A percentile compares a stretch with the other conserved stretches of the same genome.
phyloP scores from a whole-genome alignment of 2,113 vertebrate genomes.

The Spea multiplicata region DNA sequence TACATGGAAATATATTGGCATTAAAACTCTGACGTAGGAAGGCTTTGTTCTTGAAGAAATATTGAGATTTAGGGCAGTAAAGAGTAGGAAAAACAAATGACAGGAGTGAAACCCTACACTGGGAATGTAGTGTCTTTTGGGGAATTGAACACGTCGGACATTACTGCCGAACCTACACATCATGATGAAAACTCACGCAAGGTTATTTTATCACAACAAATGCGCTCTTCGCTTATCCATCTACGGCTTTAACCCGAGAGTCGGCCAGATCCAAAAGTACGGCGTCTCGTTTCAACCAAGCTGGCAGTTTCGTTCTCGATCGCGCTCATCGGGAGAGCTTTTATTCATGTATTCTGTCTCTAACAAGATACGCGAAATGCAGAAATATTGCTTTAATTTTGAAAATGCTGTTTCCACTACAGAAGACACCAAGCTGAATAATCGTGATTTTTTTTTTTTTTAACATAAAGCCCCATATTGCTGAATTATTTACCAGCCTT shows the following conservation, averaged over 20 bases:
- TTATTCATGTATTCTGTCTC: background rate
- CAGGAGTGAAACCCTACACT: too few species aligned
- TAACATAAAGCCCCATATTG: conserved; percentile 1
- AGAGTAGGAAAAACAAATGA: too few species aligned
- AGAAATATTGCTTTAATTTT: background rate
- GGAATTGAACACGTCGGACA: background rate
- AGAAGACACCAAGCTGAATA: background rate
- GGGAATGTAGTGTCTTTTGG: background rate
- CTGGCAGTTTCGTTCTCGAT: too few species aligned
- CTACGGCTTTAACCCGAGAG: too few species aligned
- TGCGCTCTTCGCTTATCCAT: too few species aligned
- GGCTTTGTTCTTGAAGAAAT: too few species aligned
- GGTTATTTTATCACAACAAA: too few species aligned
- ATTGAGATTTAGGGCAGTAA: too few species aligned
- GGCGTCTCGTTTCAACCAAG: background rate
- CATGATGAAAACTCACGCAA: too few species aligned
- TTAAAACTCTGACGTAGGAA: too few species aligned
- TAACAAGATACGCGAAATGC: background rate
- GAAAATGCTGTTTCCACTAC: background rate
- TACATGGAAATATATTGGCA: too few species aligned
- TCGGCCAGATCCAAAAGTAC: background rate
- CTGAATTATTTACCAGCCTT: conserved; percentile 19
- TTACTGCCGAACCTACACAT: too few species aligned
- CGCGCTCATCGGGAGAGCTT: background rate
- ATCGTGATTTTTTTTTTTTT: background rate